Percentiles rank a stretch among this genome's conserved stretches.
These are phyloP conservation scores for Drosophila kohkoa DNA, from an alignment of 1,140 invertebrate species.

Conservation along the genomic window DNA sequence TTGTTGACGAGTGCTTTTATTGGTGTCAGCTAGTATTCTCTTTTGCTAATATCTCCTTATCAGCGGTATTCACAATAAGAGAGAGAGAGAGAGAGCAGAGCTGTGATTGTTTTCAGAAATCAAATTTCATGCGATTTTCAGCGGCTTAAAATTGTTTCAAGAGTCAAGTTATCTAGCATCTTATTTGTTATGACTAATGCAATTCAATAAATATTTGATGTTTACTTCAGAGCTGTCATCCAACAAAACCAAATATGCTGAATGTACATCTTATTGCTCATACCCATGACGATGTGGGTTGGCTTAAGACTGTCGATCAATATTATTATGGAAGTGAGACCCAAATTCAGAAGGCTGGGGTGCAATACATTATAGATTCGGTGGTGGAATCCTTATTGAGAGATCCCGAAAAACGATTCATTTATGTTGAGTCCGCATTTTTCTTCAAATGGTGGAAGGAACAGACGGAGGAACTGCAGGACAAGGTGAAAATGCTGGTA, in stretches of 20 bases:
- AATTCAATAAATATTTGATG: neutral
- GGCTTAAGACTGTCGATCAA: constrained; percentile 96
- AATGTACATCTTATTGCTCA: constrained; percentile 94
- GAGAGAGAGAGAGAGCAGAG: no score
- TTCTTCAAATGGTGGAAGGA: constrained; percentile 97
- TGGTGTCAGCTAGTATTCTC: neutral
- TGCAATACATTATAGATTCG: constrained; percentile 96
- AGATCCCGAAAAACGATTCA: constrained; percentile 89
- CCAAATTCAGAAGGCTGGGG: constrained; percentile 91
- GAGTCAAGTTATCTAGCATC: no score
- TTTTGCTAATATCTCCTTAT: constrained; percentile 8
- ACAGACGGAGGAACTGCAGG: constrained; percentile 88
- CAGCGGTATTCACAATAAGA: constrained; percentile 5
- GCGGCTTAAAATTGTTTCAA: no score
- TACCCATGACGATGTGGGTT: constrained; percentile 96
- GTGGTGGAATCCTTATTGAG: constrained; percentile 92
- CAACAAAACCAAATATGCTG: constrained; percentile 70
- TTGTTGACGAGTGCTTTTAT: neutral
- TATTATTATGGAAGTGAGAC: constrained; percentile 86
- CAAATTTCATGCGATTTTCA: no score
- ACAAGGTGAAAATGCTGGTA: constrained; percentile 89
- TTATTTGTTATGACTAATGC: no score
- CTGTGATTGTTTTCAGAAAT: no score
- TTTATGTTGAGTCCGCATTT: constrained; percentile 94
- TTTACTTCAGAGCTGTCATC: constrained; percentile 61